Conservation (phyloP, 2,113 vertebrate species). For the Mellivora capensis region DNA sequence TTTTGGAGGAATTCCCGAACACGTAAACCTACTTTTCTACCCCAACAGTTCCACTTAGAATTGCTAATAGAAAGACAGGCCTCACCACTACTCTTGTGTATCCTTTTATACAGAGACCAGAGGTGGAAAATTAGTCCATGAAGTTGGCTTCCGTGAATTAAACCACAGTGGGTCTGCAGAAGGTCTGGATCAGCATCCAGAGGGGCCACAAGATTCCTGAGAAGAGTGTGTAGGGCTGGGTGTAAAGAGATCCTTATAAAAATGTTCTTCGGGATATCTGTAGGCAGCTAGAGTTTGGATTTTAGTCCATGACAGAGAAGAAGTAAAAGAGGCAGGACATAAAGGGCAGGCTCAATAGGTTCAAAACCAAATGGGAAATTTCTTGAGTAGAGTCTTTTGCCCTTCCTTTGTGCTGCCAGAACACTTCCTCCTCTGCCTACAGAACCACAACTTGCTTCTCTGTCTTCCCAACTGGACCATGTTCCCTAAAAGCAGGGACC, state of each 20-base stretch:
- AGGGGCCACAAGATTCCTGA: not conserved
- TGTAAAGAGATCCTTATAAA: not conserved
- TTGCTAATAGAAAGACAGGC: not conserved
- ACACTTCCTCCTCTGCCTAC: not conserved
- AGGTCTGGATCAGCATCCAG: not conserved
- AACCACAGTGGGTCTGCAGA: not conserved
- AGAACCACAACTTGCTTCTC: not conserved
- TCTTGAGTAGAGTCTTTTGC: not conserved
- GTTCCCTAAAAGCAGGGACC: not conserved
- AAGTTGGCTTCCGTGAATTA: not conserved
- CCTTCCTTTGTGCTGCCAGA: not conserved
- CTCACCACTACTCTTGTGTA: not conserved
- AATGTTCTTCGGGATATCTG: not conserved
- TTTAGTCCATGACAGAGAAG: not conserved
- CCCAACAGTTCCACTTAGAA: not conserved
- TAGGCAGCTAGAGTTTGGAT: not conserved
- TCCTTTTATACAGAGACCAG: not conserved
- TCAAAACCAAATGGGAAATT: not conserved
- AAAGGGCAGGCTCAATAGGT: not conserved
- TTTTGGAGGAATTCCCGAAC: not conserved
- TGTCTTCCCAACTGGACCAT: not conserved
- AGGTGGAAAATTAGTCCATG: not conserved
- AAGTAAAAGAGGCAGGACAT: not conserved
- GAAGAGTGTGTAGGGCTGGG: not conserved
- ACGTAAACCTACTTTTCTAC: not conserved